A percentile compares a stretch with the other conserved stretches of the same genome.
These are phyloP conservation scores for Alouatta palliata DNA, from an alignment of 2,113 vertebrate genomes.

Conservation along the genomic window DNA sequence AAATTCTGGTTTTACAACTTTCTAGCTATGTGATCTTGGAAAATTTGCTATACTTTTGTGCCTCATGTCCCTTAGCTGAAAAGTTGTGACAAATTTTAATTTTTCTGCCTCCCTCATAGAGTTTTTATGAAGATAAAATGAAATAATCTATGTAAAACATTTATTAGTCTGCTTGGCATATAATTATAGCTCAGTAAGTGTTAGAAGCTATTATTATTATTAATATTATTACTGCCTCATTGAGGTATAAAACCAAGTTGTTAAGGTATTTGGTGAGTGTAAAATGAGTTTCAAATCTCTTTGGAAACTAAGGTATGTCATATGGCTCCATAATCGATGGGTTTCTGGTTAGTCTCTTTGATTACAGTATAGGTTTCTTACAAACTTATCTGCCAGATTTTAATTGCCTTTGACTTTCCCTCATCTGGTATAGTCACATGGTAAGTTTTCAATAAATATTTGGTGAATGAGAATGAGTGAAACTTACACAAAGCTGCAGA, in stretches of 20 bases:
- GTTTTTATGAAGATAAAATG: conserved; percentile 7
- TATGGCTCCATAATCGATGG: background rate
- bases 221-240: background rate
- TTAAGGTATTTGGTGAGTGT: background rate
- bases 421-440: background rate
- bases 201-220: conserved; percentile 25
- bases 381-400: background rate
- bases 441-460: conserved; percentile 3
- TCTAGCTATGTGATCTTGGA: background rate
- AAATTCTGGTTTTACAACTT: background rate
- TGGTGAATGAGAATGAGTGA: background rate
- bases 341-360: background rate
- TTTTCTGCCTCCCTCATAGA: background rate
- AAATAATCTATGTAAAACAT: conserved; percentile 44
- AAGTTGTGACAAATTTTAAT: background rate
- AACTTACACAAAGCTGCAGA: background rate
- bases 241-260: background rate
- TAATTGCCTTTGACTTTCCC: background rate
- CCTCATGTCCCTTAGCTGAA: background rate
- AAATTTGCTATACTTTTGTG: background rate
- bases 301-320: background rate
- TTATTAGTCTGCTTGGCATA: background rate
- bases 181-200: conserved; percentile 4
- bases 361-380: background rate
- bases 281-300: background rate